Evolutionary conservation across 2,797 vertebrate genomes (phyloP), one percentile per base, ranked within the genome.

Genomic region (Sebastes kiyomatsui): DNA sequence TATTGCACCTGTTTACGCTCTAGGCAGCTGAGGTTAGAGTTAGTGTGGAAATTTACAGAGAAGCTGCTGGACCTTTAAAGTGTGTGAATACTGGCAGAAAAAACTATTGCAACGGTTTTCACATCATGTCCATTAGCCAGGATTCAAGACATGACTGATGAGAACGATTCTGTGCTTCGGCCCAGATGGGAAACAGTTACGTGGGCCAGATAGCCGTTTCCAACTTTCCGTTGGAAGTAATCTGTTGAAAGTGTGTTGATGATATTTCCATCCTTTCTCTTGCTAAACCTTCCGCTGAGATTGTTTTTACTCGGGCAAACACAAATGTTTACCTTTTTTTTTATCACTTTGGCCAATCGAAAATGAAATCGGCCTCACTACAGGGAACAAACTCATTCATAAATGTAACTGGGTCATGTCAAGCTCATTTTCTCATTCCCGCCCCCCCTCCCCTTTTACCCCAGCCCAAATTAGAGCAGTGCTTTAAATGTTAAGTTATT

Each of bases 401-500:
- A 92, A 94, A 94, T 95, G 94, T 91, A 95, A 94, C 89, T 95
- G 85, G 94, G 93, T 93, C 94, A 93, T 73, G 80, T 83, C 87
- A 88, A 65, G 83, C 84, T 92, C 83, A 83, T 91, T 90, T 89
- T 84, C 87, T 84, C 81, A 87, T 87, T 82, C 88, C 89, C 72
- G 60, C 88, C 78, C 18, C 79, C 79, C 60, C 35, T 6, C 72
- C 84, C 80, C 83, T 75, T 81, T 81, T 88, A 92, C 82, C 85
- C 81, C 76, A 73, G 80, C 77, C 75, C 75, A 90, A 94, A 93
- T 94, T 93, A 91, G 83, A 91, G 87, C 92, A 83, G 81, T 32
- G 66, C 72, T 94, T 93, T 94, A 95, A 96, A 95, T 95, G 94
- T 95, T 95, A 95, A 96, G 92, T 93, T 94, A 95, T 96, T 93